phyloP scores from a whole-genome alignment of 2,888 invertebrate genomes.

The Venustoraphidia nigricollis region DNA sequence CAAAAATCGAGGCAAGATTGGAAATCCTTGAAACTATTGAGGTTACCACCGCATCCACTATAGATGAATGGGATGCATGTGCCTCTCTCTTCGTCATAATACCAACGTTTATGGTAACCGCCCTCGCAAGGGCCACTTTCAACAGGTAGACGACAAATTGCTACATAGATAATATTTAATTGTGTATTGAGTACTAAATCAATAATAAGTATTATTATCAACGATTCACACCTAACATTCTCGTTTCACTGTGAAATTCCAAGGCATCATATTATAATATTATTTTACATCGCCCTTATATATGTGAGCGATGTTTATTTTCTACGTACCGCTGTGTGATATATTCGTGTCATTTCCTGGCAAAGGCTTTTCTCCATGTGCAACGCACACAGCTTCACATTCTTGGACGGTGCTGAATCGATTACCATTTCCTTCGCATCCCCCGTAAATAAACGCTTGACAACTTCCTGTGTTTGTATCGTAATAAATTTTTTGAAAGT shows the following conservation, averaged over 20 bases:
- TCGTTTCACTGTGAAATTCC: neutral
- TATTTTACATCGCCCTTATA: no score
- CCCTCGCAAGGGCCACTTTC: slow-evolving; percentile 44
- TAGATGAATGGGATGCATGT: slow-evolving; percentile 69
- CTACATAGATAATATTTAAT: slow-evolving; percentile 22
- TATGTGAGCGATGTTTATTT: neutral
- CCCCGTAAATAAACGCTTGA: slow-evolving; percentile 57
- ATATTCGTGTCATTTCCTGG: slow-evolving; percentile 24
- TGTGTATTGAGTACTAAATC: slow-evolving; percentile 9
- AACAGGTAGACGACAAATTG: slow-evolving; percentile 46
- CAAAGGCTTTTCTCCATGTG: slow-evolving; percentile 36
- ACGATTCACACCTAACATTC: neutral
- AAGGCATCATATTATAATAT: neutral
- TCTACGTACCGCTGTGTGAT: slow-evolving; percentile 22
- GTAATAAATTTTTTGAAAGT: slow-evolving; percentile 55
- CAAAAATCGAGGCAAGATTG: slow-evolving; percentile 52
- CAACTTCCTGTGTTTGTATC: slow-evolving; percentile 44
- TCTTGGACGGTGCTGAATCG: slow-evolving; percentile 59
- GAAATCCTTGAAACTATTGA: slow-evolving; percentile 67
- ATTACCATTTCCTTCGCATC: slow-evolving; percentile 75
- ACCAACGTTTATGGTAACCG: slow-evolving; percentile 45
- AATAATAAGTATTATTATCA: slow-evolving; percentile 6
- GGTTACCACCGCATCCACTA: slow-evolving; percentile 76
- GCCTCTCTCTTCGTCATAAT: slow-evolving; percentile 49
- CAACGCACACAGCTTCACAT: slow-evolving; percentile 56